Evolutionary conservation across 2,113 vertebrate genomes (phyloP).

Genomic region (Chiloscyllium plagiosum): DNA sequence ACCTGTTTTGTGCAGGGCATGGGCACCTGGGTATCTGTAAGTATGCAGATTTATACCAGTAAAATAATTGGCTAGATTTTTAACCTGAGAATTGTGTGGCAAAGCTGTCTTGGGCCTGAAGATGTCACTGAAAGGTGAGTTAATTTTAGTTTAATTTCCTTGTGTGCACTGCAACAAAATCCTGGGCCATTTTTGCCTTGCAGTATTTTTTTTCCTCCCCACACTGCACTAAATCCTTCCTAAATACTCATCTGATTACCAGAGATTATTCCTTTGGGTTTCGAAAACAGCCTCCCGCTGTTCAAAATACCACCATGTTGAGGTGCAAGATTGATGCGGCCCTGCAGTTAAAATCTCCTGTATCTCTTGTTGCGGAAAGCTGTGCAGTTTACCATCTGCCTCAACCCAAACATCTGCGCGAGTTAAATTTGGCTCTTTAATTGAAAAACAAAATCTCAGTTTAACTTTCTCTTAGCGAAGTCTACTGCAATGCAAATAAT

Average conservation of each 20-base stretch:
- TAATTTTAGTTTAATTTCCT: background rate
- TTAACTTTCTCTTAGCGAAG: background rate
- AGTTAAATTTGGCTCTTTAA: background rate
- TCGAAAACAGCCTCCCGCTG: background rate
- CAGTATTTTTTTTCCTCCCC: background rate
- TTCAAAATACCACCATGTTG: background rate
- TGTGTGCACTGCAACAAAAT: background rate
- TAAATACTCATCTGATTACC: background rate
- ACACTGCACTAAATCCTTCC: background rate
- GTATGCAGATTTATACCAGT: background rate
- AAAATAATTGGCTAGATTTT: background rate
- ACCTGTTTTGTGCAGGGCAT: background rate
- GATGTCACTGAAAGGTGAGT: background rate
- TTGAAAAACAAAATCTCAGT: background rate
- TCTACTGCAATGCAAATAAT: background rate
- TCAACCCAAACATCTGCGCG: background rate
- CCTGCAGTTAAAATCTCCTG: background rate
- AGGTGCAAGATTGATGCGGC: background rate
- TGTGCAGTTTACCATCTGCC: background rate
- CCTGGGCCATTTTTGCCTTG: background rate
- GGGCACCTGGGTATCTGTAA: background rate
- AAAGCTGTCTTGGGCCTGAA: background rate
- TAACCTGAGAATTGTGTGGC: background rate
- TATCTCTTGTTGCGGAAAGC: background rate
- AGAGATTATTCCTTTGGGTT: background rate